Percentiles rank a stretch among this genome's conserved stretches.
These are phyloP conservation scores for Allacma fusca DNA, from an alignment of 2,888 invertebrate genomes.

Conservation along the genomic window DNA sequence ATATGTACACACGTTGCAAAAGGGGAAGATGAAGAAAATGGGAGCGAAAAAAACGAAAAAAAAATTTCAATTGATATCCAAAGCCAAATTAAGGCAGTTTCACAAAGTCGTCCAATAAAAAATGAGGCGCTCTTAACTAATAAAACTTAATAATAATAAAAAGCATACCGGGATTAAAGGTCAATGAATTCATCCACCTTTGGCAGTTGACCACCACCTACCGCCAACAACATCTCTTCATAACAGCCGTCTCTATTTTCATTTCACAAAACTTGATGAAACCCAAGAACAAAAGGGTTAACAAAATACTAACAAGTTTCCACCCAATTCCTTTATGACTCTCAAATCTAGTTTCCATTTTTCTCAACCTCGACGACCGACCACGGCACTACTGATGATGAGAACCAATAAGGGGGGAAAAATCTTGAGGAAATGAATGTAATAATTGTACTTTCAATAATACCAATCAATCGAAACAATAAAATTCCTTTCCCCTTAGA, in stretches of 20 bases:
- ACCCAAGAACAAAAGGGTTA: background rate
- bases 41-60: background rate
- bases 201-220: constrained; percentile 38
- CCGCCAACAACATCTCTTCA: constrained; percentile 16
- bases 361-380: background rate
- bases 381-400: background rate
- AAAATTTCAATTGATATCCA: constrained; percentile 4
- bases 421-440: constrained; percentile 18
- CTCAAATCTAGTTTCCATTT: background rate
- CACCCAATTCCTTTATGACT: constrained; percentile 6
- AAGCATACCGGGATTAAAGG: constrained; percentile 36
- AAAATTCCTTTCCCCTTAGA: background rate
- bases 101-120: constrained; percentile 20
- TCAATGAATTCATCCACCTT: constrained; percentile 35
- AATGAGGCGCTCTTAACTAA: constrained; percentile 17
- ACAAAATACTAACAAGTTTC: constrained; percentile 11
- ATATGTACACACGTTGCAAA: too few relatives aligned
- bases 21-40: too few relatives aligned
- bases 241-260: background rate
- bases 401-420: background rate
- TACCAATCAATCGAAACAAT: constrained; percentile 23
- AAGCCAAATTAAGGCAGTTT: constrained; percentile 39
- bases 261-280: background rate
- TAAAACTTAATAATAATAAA: background rate
- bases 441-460: constrained; percentile 16